A percentile compares a stretch with the other conserved stretches of the same genome.
Evolutionary conservation across 2,888 invertebrate genomes (phyloP).

Genomic region (Pollenia angustigena): DNA sequence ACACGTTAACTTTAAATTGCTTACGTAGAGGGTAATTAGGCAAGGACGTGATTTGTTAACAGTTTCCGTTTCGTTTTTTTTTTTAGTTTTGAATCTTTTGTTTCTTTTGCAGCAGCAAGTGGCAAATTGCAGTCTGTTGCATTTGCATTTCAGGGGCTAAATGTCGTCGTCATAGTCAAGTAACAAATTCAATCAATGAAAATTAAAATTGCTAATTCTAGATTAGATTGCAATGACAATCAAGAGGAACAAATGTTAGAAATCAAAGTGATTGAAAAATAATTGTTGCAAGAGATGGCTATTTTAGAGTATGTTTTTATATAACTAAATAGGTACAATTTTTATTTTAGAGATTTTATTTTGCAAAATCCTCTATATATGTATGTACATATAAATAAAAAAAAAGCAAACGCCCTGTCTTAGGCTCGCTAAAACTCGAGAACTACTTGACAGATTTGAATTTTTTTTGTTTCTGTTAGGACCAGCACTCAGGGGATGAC

Average conservation of each 20-base stretch:
- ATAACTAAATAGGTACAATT: too few relatives aligned
- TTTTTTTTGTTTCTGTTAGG: too few relatives aligned
- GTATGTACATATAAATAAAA: too few relatives aligned
- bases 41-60: constrained; percentile 73
- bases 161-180: neutral
- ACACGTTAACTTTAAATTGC: constrained; percentile 71
- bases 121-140: neutral
- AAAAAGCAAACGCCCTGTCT: too few relatives aligned
- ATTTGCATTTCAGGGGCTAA: constrained; percentile 30
- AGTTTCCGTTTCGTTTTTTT: constrained; percentile 62
- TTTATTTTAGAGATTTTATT: too few relatives aligned
- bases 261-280: neutral
- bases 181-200: constrained; percentile 14
- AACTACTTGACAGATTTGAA: too few relatives aligned
- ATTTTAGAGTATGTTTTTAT: too few relatives aligned
- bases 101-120: constrained; percentile 13
- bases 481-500: too few relatives aligned
- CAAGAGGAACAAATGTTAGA: neutral
- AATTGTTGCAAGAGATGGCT: neutral
- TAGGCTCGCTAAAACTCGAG: too few relatives aligned
- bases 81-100: neutral
- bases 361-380: too few relatives aligned
- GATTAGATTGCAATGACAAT: constrained; percentile 9
- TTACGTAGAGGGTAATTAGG: constrained; percentile 71
- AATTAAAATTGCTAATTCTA: constrained; percentile 15